Base-by-base conservation (phyloP, 2,888 invertebrate species). In the Saturnia japonica region DNA sequence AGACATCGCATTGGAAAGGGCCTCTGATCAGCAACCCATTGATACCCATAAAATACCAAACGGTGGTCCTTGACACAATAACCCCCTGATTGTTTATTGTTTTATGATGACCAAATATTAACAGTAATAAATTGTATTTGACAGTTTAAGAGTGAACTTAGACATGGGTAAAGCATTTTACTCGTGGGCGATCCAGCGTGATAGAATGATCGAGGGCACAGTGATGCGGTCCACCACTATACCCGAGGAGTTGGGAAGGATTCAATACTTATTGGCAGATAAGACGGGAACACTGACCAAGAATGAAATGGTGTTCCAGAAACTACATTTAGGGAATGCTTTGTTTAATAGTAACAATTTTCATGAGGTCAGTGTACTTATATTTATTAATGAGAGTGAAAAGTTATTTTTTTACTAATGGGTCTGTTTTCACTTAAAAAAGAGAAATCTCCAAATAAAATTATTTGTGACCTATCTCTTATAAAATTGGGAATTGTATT, bases 141-240 rank as follows among this genome's bases (percentile, higher is more conserved):
- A 6, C 88, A 99, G 99, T 93, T 95, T 99, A 83, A 95, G 99
- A 75, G 99, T 99, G 0, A 99, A 99, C 93, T 95, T 99, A 78
- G 99, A 99, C 84, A 98, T 99, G 98, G 99, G 99, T 1, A 99
- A 99, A 92, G 97, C 97, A 0, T 99, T 97, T 86, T 99, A 99
- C 90, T 98, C 99, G 0, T 99, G 98, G 97, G 96, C 97, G 78
- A 99, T 99, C 81, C 98, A 99, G 83, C 95, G 97, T 72, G 99
- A 99, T 92, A 96, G 97, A 70, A 96, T 97, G 79, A 99, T 99
- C 77, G 96, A 96, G 74, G 99, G 98, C 40, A 99, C 99, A 0
- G 98, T 99, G 14, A 99, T 99, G 73, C 95, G 99, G 11, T 99
- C 99, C 70, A 99, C 99, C 3, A 99, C 99, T 4, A 99, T 99